These are phyloP conservation scores for Potamilus streckersoni DNA, from an alignment of 1,140 invertebrate genomes.

Conservation along the genomic window DNA sequence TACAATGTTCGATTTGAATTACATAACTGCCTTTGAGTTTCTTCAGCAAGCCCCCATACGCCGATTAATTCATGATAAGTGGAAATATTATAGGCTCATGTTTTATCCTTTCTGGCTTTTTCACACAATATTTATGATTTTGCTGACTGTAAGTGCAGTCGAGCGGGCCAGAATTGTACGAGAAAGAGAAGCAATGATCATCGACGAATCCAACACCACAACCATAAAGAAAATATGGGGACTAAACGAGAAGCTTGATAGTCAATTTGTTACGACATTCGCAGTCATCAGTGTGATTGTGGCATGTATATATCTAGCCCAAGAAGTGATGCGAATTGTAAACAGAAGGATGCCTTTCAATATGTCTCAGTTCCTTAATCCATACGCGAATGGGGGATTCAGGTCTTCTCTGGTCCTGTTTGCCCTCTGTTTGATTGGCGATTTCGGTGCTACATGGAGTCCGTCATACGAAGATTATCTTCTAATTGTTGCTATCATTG, in stretches of 20 bases:
- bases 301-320: slow-evolving; percentile 17
- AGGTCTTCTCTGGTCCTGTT: slow-evolving; percentile 39
- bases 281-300: slow-evolving; percentile 26
- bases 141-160: slow-evolving; percentile 30
- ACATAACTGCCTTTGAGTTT: slow-evolving; percentile 30
- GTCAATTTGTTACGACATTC: slow-evolving; percentile 1
- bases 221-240: not conserved
- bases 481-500: slow-evolving; percentile 34
- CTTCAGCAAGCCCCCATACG: slow-evolving; percentile 30
- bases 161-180: slow-evolving; percentile 1
- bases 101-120: slow-evolving; percentile 32
- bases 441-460: slow-evolving; percentile 16
- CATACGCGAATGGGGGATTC: slow-evolving; percentile 19
- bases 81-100: slow-evolving; percentile 25
- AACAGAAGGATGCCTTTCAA: slow-evolving; percentile 17
- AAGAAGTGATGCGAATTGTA: slow-evolving; percentile 1
- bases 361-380: slow-evolving; percentile 6
- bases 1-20: slow-evolving; percentile 30
- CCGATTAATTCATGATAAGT: slow-evolving; percentile 38
- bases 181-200: not conserved
- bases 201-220: not conserved
- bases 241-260: not conserved
- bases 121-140: slow-evolving; percentile 30
- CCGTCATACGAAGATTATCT: slow-evolving; percentile 7
- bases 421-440: slow-evolving; percentile 35